Base-by-base conservation (phyloP, 2,797 vertebrate genomes). In the Eidolon dupreanum region DNA sequence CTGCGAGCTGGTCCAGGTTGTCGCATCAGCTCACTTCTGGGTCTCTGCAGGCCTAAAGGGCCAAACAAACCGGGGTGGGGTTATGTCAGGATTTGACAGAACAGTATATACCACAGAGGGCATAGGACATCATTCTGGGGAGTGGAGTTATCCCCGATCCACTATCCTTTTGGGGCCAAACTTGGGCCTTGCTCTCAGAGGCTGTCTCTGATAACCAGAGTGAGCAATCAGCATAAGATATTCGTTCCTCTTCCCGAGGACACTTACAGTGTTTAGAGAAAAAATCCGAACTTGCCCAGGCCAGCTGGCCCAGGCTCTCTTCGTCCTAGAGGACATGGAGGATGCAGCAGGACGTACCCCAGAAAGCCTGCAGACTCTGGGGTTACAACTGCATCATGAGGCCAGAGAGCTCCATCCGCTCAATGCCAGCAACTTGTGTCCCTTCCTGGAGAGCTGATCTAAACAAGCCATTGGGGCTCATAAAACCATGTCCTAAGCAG, bases 381-480 rank as follows among this genome's bases (percentile, higher is more conserved):
- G 73, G 77, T 33, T 22, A 70, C 66, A 81, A 33, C 31, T 3
- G 43, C 24, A 15, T 5, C 13, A 24, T 0, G 16, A 78, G 55
- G 59, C 63, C 11, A 0, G 55, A 89, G 53, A 78, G 53, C 65
- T 41, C 90, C 83, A 36, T 12, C 28, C 0, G 4, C 38, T 68
- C 46, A 10, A 8, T 17, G 53, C n/a, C 49, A 24, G 90, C 74
- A 55, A 33, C 79, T 19, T 6, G 6, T 0, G 3, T 38, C 78
- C 78, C 59, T 92, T 89, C 79, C 94, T 1, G 3, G 74, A 89
- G 8, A 49, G 41, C 73, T 0, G 7, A 83, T 46, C 65, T 91
- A 86, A 95, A 88, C 77, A 68, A 90, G 90, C 0, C 33, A 41
- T 65, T 0, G 0, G 33, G 49, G 75, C 49, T 81, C 87, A 70